phyloP scores from a whole-genome alignment of 1,140 invertebrate species.

The Drosophila trapezifrons region DNA sequence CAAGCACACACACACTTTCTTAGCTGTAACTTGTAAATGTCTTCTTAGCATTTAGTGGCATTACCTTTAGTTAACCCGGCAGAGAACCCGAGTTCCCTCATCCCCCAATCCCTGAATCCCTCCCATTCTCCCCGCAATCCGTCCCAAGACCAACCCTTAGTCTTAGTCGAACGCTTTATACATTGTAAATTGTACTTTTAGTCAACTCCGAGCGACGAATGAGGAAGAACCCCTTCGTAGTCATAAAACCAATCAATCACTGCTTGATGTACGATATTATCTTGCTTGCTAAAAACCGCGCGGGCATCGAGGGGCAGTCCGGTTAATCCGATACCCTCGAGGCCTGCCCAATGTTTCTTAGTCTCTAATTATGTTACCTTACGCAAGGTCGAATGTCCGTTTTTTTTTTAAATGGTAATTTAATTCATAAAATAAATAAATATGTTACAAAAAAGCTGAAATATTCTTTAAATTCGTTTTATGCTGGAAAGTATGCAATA shows the following conservation, averaged over 20 bases:
- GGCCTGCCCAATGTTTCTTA: conserved; percentile 18
- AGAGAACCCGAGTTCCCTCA: neutral
- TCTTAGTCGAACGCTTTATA: conserved; percentile 75
- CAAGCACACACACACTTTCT: neutral
- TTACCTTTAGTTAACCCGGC: conserved; percentile 57
- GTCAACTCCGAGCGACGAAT: conserved; percentile 52
- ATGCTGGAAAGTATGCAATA: conserved; percentile 14
- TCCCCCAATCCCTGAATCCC: neutral
- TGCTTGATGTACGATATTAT: conserved; percentile 69
- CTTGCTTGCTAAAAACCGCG: conserved; percentile 58
- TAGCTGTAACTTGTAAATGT: conserved; percentile 48
- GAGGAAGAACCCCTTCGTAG: conserved; percentile 30
- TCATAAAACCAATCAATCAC: conserved; percentile 60
- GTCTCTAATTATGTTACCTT: conserved; percentile 34
- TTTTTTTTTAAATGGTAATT: conserved; percentile 68
- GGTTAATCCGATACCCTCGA: conserved; percentile 1
- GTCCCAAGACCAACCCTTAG: conserved; percentile 40
- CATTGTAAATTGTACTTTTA: conserved; percentile 77
- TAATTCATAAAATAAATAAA: conserved; percentile 37
- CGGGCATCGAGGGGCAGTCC: conserved; percentile 8
- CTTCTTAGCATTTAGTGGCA: conserved; percentile 76
- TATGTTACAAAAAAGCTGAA: conserved; percentile 11
- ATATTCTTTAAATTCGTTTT: neutral
- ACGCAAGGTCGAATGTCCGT: conserved; percentile 61
- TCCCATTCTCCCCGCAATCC: neutral